A percentile compares a stretch with the other conserved stretches of the same genome.
phyloP scores from a whole-genome alignment of 2,888 invertebrate species.

The Hecatera dysodea region DNA sequence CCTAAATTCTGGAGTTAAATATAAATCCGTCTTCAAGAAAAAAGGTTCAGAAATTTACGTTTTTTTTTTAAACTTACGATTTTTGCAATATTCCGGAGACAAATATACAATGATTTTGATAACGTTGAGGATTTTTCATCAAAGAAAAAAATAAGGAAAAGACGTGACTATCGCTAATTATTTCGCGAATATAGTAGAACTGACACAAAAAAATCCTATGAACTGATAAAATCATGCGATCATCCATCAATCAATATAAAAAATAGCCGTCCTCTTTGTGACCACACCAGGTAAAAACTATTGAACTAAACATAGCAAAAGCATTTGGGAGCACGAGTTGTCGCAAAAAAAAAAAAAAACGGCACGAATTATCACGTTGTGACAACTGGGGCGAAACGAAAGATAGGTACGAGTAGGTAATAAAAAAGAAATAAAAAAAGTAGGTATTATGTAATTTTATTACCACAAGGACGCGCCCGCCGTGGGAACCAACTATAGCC shows the following conservation, averaged over 20 bases:
- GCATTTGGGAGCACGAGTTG: not conserved
- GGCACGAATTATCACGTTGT: conserved; percentile 43
- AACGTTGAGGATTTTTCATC: too few relatives aligned
- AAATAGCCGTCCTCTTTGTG: conserved; percentile 3
- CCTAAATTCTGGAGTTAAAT: too few relatives aligned
- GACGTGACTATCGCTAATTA: not conserved
- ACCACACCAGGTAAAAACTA: conserved; percentile 20
- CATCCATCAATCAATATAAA: conserved; percentile 17
- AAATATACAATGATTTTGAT: too few relatives aligned
- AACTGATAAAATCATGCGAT: conserved; percentile 11
- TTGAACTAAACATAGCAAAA: not conserved
- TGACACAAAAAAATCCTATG: not conserved
- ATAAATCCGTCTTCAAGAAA: too few relatives aligned
- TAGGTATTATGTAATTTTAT: conserved; percentile 49
- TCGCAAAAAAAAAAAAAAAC: conserved; percentile 37
- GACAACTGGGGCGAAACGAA: conserved; percentile 49
- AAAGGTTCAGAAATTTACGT: too few relatives aligned
- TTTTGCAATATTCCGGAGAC: too few relatives aligned
- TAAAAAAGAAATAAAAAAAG: conserved; percentile 50
- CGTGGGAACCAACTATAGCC: conserved; percentile 31
- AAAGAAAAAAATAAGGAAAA: too few relatives aligned
- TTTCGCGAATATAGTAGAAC: not conserved
- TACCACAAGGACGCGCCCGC: conserved; percentile 38
- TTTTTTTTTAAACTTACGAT: too few relatives aligned
- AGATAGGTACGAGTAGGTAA: conserved; percentile 20